Evolutionary conservation across 2,888 invertebrate genomes (phyloP).

Genomic region (Drosophila mayaguana): DNA sequence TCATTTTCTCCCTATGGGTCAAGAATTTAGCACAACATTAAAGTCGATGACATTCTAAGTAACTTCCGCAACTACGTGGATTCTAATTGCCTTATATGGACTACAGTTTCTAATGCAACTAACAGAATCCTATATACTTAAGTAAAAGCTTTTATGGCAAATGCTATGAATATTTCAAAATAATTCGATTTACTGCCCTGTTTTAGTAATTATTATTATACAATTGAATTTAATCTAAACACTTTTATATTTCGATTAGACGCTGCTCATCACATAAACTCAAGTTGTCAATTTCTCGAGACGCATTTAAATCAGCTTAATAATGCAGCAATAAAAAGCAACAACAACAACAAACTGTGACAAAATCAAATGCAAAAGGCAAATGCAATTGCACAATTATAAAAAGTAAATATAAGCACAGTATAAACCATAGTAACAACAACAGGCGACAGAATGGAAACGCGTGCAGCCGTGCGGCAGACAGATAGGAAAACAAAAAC

Average conservation of each 20-base stretch:
- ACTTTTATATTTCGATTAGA: slow-evolving; percentile 21
- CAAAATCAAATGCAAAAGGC: slow-evolving; percentile 57
- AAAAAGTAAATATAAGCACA: slow-evolving; percentile 46
- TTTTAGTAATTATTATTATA: background rate
- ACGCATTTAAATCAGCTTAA: slow-evolving; percentile 50
- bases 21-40: slow-evolving; percentile 34
- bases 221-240: background rate
- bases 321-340: slow-evolving; percentile 26
- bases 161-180: background rate
- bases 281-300: slow-evolving; percentile 23
- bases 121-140: background rate
- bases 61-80: background rate
- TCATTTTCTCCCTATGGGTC: slow-evolving; percentile 32
- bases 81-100: slow-evolving; percentile 2
- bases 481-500: slow-evolving; percentile 19
- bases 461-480: slow-evolving; percentile 42
- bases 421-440: slow-evolving; percentile 27
- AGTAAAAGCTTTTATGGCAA: background rate
- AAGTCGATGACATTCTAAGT: slow-evolving; percentile 19
- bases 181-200: background rate
- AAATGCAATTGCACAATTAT: slow-evolving; percentile 50
- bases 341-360: slow-evolving; percentile 21
- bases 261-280: background rate
- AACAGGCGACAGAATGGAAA: slow-evolving; percentile 24
- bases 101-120: too few species aligned